Evolutionary conservation across 2,113 vertebrate species (phyloP).

Genomic region (Siniperca knerii): DNA sequence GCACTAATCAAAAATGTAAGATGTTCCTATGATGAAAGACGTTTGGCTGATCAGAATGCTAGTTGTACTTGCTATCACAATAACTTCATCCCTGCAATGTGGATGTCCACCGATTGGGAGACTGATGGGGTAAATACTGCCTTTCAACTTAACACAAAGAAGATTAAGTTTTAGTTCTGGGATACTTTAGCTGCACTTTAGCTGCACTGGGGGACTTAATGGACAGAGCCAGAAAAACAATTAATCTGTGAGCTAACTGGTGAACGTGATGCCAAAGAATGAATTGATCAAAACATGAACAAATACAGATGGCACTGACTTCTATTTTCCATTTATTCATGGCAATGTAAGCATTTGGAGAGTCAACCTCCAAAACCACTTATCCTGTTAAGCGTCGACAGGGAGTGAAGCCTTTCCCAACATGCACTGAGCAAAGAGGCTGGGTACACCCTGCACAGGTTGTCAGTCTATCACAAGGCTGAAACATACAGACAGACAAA

Average conservation of each 20-base stretch:
- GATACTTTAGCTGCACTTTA: not conserved
- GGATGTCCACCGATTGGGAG: not conserved
- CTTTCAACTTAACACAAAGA: not conserved
- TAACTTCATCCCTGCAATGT: not conserved
- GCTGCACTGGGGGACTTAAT: not conserved
- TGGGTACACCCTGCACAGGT: not conserved
- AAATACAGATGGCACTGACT: constrained; percentile 35
- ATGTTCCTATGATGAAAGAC: constrained; percentile 8
- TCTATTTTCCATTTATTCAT: constrained; percentile 46
- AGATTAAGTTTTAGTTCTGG: not conserved
- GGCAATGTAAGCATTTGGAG: constrained; percentile 15
- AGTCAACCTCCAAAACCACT: not conserved
- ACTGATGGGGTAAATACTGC: not conserved
- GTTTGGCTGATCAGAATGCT: not conserved
- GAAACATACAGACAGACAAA: not conserved
- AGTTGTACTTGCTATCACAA: not conserved
- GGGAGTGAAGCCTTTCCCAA: not conserved
- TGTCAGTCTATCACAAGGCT: not conserved
- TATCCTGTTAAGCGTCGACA: not conserved
- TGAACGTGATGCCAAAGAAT: constrained; percentile 27
- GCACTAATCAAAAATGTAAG: not conserved
- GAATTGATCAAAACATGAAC: constrained; percentile 26
- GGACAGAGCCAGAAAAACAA: not conserved
- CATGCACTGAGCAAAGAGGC: not conserved
- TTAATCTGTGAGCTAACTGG: constrained; percentile 20